A percentile compares a stretch with the other conserved stretches of the same genome.
These are phyloP conservation scores for Andrena cerasifolii DNA, from an alignment of 1,140 invertebrate genomes.

Conservation along the genomic window DNA sequence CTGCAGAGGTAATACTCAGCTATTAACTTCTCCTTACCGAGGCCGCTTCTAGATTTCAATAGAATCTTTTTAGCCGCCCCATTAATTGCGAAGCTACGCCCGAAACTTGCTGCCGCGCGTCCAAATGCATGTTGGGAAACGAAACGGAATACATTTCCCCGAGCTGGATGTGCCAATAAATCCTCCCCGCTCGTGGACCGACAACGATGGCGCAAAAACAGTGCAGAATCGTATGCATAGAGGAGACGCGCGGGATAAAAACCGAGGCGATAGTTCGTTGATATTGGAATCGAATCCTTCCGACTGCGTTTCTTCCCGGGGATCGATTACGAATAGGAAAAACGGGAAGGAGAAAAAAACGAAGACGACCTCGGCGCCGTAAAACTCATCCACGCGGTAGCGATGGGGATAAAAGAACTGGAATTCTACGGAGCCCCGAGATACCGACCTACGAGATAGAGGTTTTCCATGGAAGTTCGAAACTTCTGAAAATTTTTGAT, in stretches of 20 bases:
- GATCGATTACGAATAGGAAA: slow-evolving; percentile 21
- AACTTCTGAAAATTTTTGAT: neutral
- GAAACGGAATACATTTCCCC: no score
- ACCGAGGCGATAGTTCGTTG: slow-evolving; percentile 22
- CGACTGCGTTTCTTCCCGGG: slow-evolving; percentile 21
- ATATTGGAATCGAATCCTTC: slow-evolving; percentile 47
- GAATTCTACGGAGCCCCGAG: neutral
- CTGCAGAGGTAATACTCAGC: no score
- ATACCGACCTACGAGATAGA: neutral
- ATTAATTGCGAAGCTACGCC: no score
- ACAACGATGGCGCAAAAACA: neutral
- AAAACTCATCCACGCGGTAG: slow-evolving; percentile 1
- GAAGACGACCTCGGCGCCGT: neutral
- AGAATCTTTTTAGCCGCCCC: no score
- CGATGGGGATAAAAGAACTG: neutral
- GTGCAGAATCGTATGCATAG: slow-evolving; percentile 20
- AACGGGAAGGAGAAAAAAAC: neutral
- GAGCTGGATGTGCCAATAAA: neutral
- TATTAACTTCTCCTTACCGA: no score
- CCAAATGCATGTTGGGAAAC: no score
- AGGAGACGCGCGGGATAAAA: neutral
- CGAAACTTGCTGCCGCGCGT: no score
- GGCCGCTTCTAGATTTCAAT: no score
- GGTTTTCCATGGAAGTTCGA: neutral
- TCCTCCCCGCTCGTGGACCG: neutral